Base-by-base conservation (phyloP, 2,888 invertebrate species). In the Scaptomyza flava region DNA sequence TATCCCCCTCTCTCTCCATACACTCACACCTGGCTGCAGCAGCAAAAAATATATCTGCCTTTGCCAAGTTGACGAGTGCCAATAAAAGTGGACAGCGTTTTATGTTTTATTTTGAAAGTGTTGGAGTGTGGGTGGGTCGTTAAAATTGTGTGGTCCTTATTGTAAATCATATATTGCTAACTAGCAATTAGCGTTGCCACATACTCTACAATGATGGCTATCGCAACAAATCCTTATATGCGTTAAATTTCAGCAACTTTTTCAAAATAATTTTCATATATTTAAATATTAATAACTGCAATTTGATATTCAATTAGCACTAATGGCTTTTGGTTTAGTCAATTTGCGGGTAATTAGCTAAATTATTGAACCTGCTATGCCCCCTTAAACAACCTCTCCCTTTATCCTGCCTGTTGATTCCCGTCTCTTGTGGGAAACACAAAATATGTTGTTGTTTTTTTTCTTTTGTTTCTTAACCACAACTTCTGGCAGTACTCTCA, bases 241-340 rank as follows among this genome's bases (percentile, higher is more conserved):
- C 2, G 7, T 36, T 14, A 6, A 14, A 20, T 8, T 52, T 50
- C 41, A 73, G 68, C 62, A 78, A 72, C 60, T 77, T 45, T 62
- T 47, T 59, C 30, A 65, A 59, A 62, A 63, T 66, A 23, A n/a
- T 7, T 30, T 9, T 7, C 11, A 27, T 14, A 31, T 27, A 27
- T 27, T 42, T 23, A 45, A 53, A 54, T 46, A 57, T 64, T 59
- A 65, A 71, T 72, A 64, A 57, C 68, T 68, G 65, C 66, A 68
- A 81, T 76, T 77, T 73, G 64, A 84, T 80, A 78, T 85, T 82
- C 78, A 82, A 87, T 87, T 82, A 85, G 68, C 72, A 64, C 82
- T 87, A 82, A 85, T 85, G 79, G 82, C 74, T 70, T 68, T 57
- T 52, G 72, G 72, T 36, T 64, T 38, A 33, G 36, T 47, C 68